Conservation (phyloP, 1,140 invertebrate genomes). For the Tetramorium parvispinum region DNA sequence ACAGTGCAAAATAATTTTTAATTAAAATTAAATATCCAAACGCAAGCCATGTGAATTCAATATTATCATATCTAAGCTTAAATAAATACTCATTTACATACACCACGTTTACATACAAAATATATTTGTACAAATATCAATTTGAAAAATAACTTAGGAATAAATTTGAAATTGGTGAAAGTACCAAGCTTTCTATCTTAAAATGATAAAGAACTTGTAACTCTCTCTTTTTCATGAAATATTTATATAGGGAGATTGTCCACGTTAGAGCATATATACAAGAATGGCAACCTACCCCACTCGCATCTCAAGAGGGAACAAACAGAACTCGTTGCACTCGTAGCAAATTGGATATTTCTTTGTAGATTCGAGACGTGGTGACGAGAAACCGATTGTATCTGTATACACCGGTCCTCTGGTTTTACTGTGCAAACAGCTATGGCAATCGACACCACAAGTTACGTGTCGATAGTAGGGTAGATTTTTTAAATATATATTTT, state of each 20-base stretch:
- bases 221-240: not conserved
- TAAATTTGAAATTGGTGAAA: not conserved
- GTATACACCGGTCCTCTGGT: slow-evolving; percentile 5
- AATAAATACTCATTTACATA: not conserved
- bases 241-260: not conserved
- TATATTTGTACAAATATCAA: not conserved
- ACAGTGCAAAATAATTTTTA: not conserved
- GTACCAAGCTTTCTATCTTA: not conserved
- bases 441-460: slow-evolving; percentile 21
- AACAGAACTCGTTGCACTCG: slow-evolving; percentile 34
- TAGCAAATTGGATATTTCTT: slow-evolving; percentile 47
- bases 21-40: not conserved
- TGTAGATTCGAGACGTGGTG: not conserved
- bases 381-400: slow-evolving; percentile 42
- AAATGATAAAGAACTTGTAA: not conserved
- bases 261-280: not conserved
- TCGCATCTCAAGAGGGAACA: slow-evolving; percentile 13
- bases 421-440: slow-evolving; percentile 4
- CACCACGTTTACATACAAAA: not conserved
- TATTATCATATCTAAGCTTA: not conserved
- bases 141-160: not conserved
- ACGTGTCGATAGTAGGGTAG: not conserved
- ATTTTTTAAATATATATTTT: not conserved
- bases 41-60: not conserved
- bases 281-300: slow-evolving; percentile 21